Conservation (phyloP, 2,113 vertebrate species). For the Pedetes capensis region DNA sequence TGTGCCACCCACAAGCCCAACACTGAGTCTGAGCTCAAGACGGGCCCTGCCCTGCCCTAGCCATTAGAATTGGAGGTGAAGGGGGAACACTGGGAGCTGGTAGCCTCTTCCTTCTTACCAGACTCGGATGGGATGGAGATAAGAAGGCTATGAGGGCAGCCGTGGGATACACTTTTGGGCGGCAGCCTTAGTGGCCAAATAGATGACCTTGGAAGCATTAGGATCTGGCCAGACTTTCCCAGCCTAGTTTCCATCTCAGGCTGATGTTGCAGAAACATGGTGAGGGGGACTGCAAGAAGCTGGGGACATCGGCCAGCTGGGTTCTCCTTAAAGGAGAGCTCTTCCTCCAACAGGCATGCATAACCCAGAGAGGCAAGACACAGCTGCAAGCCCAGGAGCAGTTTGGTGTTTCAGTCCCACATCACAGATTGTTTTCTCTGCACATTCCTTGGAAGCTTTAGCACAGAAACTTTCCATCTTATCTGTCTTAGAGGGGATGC, state of each 20-base stretch:
- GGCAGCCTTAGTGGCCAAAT: background rate
- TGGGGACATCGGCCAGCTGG: background rate
- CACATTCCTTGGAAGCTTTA: background rate
- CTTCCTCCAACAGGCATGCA: background rate
- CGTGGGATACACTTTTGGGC: accelerated
- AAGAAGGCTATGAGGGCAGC: background rate
- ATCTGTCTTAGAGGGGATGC: background rate
- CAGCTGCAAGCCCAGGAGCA: background rate
- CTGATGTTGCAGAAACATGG: background rate
- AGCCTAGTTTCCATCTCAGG: background rate
- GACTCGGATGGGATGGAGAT: background rate
- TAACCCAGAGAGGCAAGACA: background rate
- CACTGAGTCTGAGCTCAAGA: background rate
- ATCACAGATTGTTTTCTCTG: slow-evolving; percentile 17
- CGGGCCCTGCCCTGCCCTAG: too few relatives aligned
- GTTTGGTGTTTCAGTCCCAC: background rate
- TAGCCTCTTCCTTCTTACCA: background rate
- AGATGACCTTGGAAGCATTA: background rate
- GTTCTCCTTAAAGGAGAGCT: slow-evolving; percentile 8
- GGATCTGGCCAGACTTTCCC: background rate
- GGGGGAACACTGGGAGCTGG: background rate
- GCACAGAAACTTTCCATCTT: background rate
- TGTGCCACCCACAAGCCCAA: background rate
- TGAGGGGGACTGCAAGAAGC: background rate
- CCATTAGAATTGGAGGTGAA: background rate